Conservation (phyloP, 1,140 invertebrate species). For the Drosophila neocordata region DNA sequence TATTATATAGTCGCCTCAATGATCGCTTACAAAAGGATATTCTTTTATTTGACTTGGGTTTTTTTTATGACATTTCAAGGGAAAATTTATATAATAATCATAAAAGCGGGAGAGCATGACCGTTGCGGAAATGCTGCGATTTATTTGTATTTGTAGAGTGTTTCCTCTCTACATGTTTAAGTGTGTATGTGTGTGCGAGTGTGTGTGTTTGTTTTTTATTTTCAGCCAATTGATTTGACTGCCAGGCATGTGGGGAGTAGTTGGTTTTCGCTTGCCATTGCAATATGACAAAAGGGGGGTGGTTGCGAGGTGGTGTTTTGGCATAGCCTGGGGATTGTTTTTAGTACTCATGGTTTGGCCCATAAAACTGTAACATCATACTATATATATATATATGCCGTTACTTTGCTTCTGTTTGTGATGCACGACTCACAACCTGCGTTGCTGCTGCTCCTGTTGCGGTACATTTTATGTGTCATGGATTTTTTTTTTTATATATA, state of each 20-base stretch:
- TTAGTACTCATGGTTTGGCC: constrained; percentile 43
- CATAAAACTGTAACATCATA: constrained; percentile 67
- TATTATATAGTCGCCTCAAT: not conserved
- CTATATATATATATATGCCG: constrained; percentile 36
- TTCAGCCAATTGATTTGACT: constrained; percentile 76
- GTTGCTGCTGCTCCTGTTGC: constrained; percentile 50
- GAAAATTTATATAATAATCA: constrained; percentile 78
- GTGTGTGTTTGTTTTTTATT: constrained; percentile 61
- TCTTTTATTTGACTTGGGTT: constrained; percentile 67
- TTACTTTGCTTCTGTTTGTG: not conserved
- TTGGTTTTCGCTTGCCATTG: not conserved
- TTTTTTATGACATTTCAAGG: constrained; percentile 66
- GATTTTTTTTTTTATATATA: constrained; percentile 68
- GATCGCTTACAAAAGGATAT: not conserved
- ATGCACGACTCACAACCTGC: constrained; percentile 43
- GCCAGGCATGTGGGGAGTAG: constrained; percentile 9
- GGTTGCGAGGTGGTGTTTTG: not conserved
- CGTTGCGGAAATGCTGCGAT: constrained; percentile 75
- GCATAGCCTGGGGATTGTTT: constrained; percentile 48
- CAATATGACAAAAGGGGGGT: no score
- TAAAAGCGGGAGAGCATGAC: constrained; percentile 73
- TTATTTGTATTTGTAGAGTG: constrained; percentile 75
- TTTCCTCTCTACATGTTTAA: constrained; percentile 31
- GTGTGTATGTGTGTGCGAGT: constrained; percentile 14
- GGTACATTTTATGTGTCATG: constrained; percentile 59